Conservation (phyloP, 2,113 vertebrate species). For the Helogale parvula region DNA sequence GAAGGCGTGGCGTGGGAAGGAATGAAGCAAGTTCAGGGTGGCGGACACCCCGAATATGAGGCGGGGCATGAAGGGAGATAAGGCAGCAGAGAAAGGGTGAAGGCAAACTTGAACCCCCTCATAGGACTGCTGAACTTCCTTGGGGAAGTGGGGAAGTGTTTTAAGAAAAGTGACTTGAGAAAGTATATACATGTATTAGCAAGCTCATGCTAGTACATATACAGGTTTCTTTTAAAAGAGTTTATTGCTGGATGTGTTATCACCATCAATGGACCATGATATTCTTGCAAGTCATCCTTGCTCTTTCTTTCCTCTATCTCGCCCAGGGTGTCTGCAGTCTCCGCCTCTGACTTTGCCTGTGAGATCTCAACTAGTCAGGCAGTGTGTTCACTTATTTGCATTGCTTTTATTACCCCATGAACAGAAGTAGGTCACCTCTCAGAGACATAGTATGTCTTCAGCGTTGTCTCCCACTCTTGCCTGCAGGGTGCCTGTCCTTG, state of each 20-base stretch:
- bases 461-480: constrained; percentile 47
- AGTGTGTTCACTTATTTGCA: constrained; percentile 30
- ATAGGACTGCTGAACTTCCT: neutral
- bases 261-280: neutral
- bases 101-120: neutral
- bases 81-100: neutral
- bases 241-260: neutral
- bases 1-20: neutral
- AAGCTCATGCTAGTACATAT: neutral
- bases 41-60: neutral
- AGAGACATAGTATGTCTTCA: neutral
- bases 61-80: neutral
- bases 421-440: neutral
- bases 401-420: constrained; percentile 36
- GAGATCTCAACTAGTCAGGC: neutral
- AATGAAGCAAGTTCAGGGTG: neutral
- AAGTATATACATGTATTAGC: neutral
- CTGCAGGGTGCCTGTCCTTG: constrained; percentile 88
- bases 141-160: neutral
- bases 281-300: neutral
- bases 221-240: neutral
- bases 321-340: neutral
- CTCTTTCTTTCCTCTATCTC: neutral
- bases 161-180: constrained; percentile 10
- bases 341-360: neutral